Base-by-base conservation (phyloP, 2,888 invertebrate genomes). In the Macaria liturata region DNA sequence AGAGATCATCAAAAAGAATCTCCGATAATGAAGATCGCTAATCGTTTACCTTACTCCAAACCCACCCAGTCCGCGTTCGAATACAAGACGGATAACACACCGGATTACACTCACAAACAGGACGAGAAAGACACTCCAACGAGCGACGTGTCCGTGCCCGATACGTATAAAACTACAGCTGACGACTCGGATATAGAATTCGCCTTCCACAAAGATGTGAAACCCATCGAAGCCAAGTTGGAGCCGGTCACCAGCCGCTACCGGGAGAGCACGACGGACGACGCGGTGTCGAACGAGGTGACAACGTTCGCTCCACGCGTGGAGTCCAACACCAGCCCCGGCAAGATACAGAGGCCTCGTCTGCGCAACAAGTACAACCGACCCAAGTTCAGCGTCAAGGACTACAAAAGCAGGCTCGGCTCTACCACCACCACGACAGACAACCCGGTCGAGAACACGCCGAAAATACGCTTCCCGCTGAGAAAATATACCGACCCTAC, bases 301-400 rank as follows among this genome's bases (percentile, higher is more conserved):
- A 86, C 86, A 3, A 81, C 81, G 1, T 66, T 43, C 31, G 75
- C 83, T 6, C 69, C 74, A 42, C 82, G 83, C 46, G 68, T 75
- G 5, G 88, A 92, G 60, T 77, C 78, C 9, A 79, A 84, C 5
- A 73, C 83, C 53, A 75, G 74, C 47, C 71, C 76, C 9, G 75
- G 75, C 3, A 84, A 83, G 72, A 64, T 78, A 48, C 81, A 80
- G 57, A 77, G 88, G 52, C 88, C 86, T 7, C 84, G 84, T 75
- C 76, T 80, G 40, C 92, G 89, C 61, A 93, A 87, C 68, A 95
- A 94, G 77, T 94, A 91, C 62, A 94, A 94, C 50, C 87, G 96
- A 52, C 96, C 96, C 1, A 89, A 95, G 65, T 96, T 96, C 78
- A 96, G 95, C 74, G 94, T 96, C 3, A 96, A 96, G 80, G 96